Conservation (phyloP, 2,888 invertebrate genomes). For the Myopa testacea region DNA sequence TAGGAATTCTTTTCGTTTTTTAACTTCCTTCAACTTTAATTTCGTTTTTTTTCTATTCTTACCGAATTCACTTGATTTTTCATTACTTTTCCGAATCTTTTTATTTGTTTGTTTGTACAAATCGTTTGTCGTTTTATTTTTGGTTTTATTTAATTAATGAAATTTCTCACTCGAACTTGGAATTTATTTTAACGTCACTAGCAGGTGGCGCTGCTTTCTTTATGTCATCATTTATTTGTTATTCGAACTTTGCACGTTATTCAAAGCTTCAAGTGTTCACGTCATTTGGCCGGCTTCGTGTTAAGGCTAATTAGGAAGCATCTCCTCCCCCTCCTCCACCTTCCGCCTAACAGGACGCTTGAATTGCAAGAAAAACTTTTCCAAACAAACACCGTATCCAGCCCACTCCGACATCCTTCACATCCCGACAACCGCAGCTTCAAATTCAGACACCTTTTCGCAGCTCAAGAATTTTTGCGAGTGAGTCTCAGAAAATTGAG, state of each 20-base stretch:
- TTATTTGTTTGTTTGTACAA: no score
- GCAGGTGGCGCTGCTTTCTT: constrained; percentile 48
- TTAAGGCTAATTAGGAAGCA: constrained; percentile 29
- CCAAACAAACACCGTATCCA: constrained; percentile 1
- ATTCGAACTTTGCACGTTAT: constrained; percentile 51
- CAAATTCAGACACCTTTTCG: background rate
- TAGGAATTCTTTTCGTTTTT: no score
- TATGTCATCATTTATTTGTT: constrained; percentile 39
- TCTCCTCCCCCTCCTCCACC: background rate
- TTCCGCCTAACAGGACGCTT: background rate
- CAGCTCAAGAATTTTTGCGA: background rate
- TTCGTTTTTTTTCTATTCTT: no score
- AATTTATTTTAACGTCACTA: constrained; percentile 52
- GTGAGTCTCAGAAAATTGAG: background rate
- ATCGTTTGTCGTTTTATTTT: constrained; percentile 14
- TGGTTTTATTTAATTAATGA: constrained; percentile 46
- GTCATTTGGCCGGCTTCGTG: constrained; percentile 48
- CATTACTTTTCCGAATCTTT: no score
- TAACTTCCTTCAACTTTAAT: no score
- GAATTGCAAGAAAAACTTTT: constrained; percentile 34
- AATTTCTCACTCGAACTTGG: constrained; percentile 44
- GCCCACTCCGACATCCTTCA: background rate
- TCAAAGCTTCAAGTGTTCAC: constrained; percentile 52
- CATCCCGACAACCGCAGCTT: background rate
- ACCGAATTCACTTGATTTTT: no score